phyloP scores from a whole-genome alignment of 1,140 invertebrate species.

The Pseudomyrmex cubaensis region DNA sequence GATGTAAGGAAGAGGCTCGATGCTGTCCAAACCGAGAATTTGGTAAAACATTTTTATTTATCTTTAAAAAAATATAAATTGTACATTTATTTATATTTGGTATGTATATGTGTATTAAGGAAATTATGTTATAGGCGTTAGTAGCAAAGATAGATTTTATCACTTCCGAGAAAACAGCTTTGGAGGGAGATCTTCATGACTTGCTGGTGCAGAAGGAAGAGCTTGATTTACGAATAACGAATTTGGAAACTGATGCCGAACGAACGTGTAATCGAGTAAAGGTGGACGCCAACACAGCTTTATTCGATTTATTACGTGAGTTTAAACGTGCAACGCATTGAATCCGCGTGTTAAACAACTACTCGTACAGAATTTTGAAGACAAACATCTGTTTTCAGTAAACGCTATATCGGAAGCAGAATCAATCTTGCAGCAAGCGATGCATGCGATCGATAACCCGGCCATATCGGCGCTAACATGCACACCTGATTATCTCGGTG shows the following conservation, averaged over 20 bases:
- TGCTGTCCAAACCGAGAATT: slow-evolving; percentile 84
- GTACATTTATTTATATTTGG: slow-evolving; percentile 17
- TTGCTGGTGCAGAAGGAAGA: slow-evolving; percentile 88
- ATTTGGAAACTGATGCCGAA: slow-evolving; percentile 81
- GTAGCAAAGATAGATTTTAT: slow-evolving; percentile 84
- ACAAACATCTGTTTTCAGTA: slow-evolving; percentile 82
- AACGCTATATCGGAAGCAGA: slow-evolving; percentile 87
- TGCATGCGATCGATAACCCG: slow-evolving; percentile 90
- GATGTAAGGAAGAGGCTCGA: slow-evolving; percentile 84
- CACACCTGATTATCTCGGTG: slow-evolving; percentile 88
- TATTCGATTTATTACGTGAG: slow-evolving; percentile 82
- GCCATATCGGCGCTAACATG: slow-evolving; percentile 89
- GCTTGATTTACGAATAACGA: slow-evolving; percentile 86
- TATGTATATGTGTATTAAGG: background rate
- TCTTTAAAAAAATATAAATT: background rate
- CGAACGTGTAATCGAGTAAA: slow-evolving; percentile 78
- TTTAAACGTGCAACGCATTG: slow-evolving; percentile 43
- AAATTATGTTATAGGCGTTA: slow-evolving; percentile 78
- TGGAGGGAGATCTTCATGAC: slow-evolving; percentile 89
- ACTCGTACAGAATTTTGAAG: no score
- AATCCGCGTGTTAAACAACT: slow-evolving; percentile 17
- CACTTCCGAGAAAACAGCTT: slow-evolving; percentile 86
- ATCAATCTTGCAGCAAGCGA: slow-evolving; percentile 87
- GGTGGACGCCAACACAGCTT: slow-evolving; percentile 75
- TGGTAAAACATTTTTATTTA: slow-evolving; percentile 74